Evolutionary conservation across 2,888 invertebrate species (phyloP), one percentile per base, ranked within the genome.

Genomic region (Monochamus alternatus): DNA sequence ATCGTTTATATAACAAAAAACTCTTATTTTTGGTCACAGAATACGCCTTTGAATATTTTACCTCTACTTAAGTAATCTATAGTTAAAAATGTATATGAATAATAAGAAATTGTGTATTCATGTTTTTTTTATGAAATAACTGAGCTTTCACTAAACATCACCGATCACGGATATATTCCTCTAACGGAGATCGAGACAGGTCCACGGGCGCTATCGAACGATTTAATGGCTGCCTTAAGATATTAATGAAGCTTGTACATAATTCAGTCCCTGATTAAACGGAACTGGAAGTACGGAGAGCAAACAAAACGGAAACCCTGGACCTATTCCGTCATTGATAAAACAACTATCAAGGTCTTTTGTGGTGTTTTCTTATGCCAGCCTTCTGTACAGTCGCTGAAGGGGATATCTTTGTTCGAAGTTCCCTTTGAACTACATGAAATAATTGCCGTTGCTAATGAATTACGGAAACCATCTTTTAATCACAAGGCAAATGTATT

Each of bases 241-340:
- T 68, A 68, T 59, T 55, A 68, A 68, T 59, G 59, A 68, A 38
- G 44, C 58, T 22, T 51, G 30, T 58, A 55, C 66, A 58, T 68
- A 58, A 68, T 58, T 55, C 44, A 43, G 68, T 43, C n/a, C 38
- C 58, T 68, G 68, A 68, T 68, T 68, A 68, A 68, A 51, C 66
- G 12, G 44, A 66, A 66, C 44, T 14, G 30, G 66, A 47, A 47
- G 43, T 44, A 52, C 22, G 1, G n/a, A 44, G 58, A 68, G 58
- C 58, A 68, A 44, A 55, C 68, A 43, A 68, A 68, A 68, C 58
- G 55, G 68, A 68, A 58, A 22, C 43, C 51, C 68, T 55, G n/a
- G 30, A 38, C 52, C 44, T 14, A 43, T 43, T n/a, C 58, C 68
- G 43, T 22, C 51, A 30, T 58, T 68, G 68, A 68, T 51, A 58